Evolutionary conservation across 2,113 vertebrate genomes (phyloP).

Genomic region (Cyprinus carpio): DNA sequence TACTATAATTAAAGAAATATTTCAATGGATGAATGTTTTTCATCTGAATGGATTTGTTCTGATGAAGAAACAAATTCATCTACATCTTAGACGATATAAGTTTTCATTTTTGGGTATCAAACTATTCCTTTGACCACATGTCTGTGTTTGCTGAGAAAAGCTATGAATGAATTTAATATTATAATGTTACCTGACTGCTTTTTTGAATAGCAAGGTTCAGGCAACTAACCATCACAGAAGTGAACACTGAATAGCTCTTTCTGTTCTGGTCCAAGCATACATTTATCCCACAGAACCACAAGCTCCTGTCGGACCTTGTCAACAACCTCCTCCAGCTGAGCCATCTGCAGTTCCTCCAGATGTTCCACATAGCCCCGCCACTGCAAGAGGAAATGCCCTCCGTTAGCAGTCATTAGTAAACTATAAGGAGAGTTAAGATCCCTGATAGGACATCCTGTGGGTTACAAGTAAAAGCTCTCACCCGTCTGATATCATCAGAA

Average conservation of each 20-base stretch:
- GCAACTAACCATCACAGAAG: slow-evolving; percentile 57
- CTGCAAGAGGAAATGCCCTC: slow-evolving; percentile 31
- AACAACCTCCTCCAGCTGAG: slow-evolving; percentile 56
- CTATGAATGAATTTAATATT: neutral
- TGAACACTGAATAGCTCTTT: slow-evolving; percentile 53
- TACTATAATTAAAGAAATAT: neutral
- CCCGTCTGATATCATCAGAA: slow-evolving; percentile 58
- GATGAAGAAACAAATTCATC: too few species aligned
- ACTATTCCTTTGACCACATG: too few species aligned
- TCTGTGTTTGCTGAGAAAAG: neutral
- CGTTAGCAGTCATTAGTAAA: neutral
- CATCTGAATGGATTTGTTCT: too few species aligned
- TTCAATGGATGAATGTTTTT: too few species aligned
- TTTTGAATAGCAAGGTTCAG: neutral
- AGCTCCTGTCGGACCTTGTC: slow-evolving; percentile 61
- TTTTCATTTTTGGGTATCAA: too few species aligned
- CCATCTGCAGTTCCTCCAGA: slow-evolving; percentile 56
- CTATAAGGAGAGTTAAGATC: neutral
- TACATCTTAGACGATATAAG: too few species aligned
- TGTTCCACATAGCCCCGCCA: slow-evolving; percentile 56
- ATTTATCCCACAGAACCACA: slow-evolving; percentile 61
- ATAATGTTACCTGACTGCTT: neutral
- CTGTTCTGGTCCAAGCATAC: slow-evolving; percentile 57
- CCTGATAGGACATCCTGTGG: neutral
- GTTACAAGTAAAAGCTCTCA: slow-evolving; percentile 24